Base-by-base conservation (phyloP, 2,113 vertebrate species). In the Garra rufa region DNA sequence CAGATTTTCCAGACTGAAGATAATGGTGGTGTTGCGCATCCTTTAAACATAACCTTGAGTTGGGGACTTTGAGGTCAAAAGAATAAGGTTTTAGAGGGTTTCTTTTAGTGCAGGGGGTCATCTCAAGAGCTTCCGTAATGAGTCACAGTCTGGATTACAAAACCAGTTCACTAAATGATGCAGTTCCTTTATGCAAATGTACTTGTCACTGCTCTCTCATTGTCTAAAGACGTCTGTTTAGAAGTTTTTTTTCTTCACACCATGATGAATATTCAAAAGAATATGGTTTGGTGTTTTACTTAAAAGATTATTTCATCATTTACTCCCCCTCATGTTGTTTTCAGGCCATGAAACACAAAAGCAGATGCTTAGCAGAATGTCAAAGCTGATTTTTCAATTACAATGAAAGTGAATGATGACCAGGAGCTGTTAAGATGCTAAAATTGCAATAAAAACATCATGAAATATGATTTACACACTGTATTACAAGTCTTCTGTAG, bases 1-100 rank as follows among this genome's bases (percentile, higher is more conserved):
- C 74, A 82, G 48, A 77, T 85, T 85, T 65, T 61, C 28, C 73
- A 79, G 19, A 63, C 46, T 85, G 50, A 38, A 67, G 71, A 82
- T 74, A 81, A 81, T 38, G 71, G 74, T 15, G 26, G 34, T 65
- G 55, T 41, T 79, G 52, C 0, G 61, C 71, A 82, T 71, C n/a
- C 52, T 34, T 48, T 76, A 41, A 84, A 34, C 52, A 10, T 41
- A 52, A 74, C 73, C 79, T 41, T 85, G 50, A 77, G 57, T 85
- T 9, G 52, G 17, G 34, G 57, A 21, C 34, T 74, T 52, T 63
- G 26, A 69, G 80, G 75, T 87, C 48, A 38, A 75, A 79, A 15
- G 43, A 46, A 74, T 57, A 55, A 52, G 61, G 65, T 52, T 82
- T 30, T 79, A 6, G 48, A 76, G 50, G 28, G 26, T 34, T 52